Conservation (phyloP, 2,888 invertebrate genomes). For the Thalpophila matura region DNA sequence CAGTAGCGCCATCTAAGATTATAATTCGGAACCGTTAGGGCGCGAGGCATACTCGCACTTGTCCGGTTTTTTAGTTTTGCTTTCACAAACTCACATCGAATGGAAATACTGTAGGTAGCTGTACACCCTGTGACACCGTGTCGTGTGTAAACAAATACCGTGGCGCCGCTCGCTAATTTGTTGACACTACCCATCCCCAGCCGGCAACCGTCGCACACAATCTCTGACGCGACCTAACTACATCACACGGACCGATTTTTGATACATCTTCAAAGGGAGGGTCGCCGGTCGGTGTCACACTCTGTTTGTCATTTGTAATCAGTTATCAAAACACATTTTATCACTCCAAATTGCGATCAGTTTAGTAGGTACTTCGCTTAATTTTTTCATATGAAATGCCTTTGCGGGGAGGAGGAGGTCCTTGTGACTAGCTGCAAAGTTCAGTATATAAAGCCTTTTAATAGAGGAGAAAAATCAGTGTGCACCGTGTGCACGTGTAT, state of each 20-base stretch:
- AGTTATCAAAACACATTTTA: conserved; percentile 5
- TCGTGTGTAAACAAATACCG: neutral
- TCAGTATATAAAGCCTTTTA: neutral
- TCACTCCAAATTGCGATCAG: neutral
- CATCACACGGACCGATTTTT: conserved; percentile 16
- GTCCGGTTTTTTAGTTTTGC: neutral
- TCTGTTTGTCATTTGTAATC: neutral
- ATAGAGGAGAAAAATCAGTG: too few species aligned
- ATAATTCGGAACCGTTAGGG: too few species aligned
- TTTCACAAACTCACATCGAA: neutral
- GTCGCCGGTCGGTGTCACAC: neutral
- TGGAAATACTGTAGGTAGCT: neutral
- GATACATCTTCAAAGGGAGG: conserved; percentile 23
- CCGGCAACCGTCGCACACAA: neutral
- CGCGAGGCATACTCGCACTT: too few species aligned
- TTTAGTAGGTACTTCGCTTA: too few species aligned
- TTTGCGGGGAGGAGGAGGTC: too few species aligned
- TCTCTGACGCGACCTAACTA: conserved; percentile 27
- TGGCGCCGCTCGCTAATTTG: conserved; percentile 23
- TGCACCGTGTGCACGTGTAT: too few species aligned
- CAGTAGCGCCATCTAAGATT: too few species aligned
- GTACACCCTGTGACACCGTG: neutral
- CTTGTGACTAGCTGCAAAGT: neutral
- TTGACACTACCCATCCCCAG: conserved; percentile 20
- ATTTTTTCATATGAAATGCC: neutral